A percentile compares a stretch with the other conserved stretches of the same genome.
phyloP scores from a whole-genome alignment of 2,888 invertebrate species.

The Hydrotaea diabolus region DNA sequence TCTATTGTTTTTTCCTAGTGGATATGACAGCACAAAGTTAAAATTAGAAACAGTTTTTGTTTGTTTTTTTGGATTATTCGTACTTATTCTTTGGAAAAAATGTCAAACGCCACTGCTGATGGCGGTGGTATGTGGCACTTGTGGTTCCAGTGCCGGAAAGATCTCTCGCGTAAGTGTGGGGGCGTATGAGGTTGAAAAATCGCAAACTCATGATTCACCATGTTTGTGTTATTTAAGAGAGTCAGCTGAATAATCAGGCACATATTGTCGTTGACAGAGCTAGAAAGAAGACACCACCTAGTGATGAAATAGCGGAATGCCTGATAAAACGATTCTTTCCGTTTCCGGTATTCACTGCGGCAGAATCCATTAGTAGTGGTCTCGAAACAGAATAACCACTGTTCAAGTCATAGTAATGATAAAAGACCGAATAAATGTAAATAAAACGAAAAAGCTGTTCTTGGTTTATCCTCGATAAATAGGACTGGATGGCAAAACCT shows the following conservation, averaged over 20 bases:
- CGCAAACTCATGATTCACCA: neutral
- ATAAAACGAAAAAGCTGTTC: too few species aligned
- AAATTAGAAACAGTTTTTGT: neutral
- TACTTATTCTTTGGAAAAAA: neutral
- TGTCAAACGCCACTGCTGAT: neutral
- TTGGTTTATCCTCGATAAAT: too few species aligned
- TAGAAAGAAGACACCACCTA: neutral
- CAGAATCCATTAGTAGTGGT: neutral
- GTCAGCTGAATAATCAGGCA: neutral
- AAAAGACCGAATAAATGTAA: too few species aligned
- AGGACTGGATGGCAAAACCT: too few species aligned
- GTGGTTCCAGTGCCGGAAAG: neutral
- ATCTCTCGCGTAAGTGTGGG: neutral
- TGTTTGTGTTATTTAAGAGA: slow-evolving; percentile 2
- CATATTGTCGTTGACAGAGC: neutral
- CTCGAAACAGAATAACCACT: too few species aligned
- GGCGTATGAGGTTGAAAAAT: neutral
- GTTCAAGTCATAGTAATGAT: too few species aligned
- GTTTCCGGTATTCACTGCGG: neutral
- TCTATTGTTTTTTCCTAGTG: neutral
- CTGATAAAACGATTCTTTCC: slow-evolving; percentile 13
- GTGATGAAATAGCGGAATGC: neutral
- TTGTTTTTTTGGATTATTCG: neutral
- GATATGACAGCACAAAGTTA: slow-evolving; percentile 8
- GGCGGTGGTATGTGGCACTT: neutral